Evolutionary conservation across 2,888 invertebrate species (phyloP), one percentile per base, ranked within the genome.

Genomic region (Drosophila mettleri): DNA sequence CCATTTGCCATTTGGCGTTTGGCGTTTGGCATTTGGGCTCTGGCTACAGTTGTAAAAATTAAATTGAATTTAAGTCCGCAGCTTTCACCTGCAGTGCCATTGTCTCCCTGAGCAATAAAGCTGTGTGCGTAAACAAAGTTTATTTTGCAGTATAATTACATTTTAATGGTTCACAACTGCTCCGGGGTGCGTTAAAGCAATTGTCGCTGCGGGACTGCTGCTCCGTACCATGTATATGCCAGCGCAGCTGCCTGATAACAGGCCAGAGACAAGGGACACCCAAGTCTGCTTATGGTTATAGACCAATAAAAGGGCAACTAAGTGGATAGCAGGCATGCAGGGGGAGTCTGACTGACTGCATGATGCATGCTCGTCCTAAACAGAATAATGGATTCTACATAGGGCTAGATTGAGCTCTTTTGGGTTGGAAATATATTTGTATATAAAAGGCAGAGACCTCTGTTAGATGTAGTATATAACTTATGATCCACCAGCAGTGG

Each of bases 191-290:
- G 60, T 81, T 75, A 38, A 63, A 48, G 24, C 68, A 78, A 80
- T 78, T 74, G 72, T 45, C 81, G 67, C 74, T 46, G 63, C 54
- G 73, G 78, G 83, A 62, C 18, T n/a, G 34, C 54, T 34, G 43
- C 16, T 9, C 53, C 34, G 46, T 27, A 33, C 16, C 24, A 8
- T 27, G 46, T 20, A 31, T 29, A 8, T 27, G 31, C 29, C 33
- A 69, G 55, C 41, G 55, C 41, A 24, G 33, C 41, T 55, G 52
- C 41, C 70, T 46, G 65, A 58, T 70, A 64, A 34, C 27, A 45
- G 34, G 16, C 18, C 29, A 2, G 53, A 16, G 31, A 29, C 36
- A 36, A 41, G 41, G 22, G 43, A 45, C 24, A 45, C 16, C 27
- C 39, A 20, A 36, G 41, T 57, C 46, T 39, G 63, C 41, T 55